Evolutionary conservation across 2,797 vertebrate species (phyloP).

Genomic region (Nyctibius grandis): DNA sequence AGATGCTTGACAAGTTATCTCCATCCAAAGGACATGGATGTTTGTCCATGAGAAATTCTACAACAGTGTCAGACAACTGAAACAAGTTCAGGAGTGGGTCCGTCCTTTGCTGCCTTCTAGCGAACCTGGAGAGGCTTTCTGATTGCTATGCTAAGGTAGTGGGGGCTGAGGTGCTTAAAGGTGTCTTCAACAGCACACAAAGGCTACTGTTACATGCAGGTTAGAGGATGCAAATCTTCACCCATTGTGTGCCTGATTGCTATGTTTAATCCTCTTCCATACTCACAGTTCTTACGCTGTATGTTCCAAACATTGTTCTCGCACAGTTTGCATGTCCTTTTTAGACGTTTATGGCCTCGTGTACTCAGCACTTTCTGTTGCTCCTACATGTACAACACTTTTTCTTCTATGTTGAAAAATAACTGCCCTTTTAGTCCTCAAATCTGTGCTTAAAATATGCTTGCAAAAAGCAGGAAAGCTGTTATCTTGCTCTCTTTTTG

Average conservation of each 20-base stretch:
- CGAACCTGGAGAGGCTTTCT: neutral
- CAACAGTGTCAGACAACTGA: neutral
- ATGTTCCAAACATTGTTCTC: neutral
- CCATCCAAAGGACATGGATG: neutral
- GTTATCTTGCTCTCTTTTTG: neutral
- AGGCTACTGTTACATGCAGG: neutral
- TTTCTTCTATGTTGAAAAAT: neutral
- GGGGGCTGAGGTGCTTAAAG: neutral
- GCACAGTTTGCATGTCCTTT: neutral
- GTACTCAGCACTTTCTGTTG: neutral
- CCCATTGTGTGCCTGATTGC: accelerated
- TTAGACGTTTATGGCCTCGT: neutral
- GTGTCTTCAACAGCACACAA: neutral
- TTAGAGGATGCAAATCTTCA: neutral
- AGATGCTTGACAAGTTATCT: neutral
- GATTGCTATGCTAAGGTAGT: no score
- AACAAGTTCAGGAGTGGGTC: neutral
- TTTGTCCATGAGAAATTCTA: neutral
- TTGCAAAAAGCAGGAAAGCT: neutral
- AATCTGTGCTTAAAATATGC: neutral
- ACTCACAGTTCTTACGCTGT: neutral
- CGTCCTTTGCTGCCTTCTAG: neutral
- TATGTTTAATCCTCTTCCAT: neutral
- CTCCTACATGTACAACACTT: neutral
- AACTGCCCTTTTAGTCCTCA: neutral